Percentiles rank a stretch among this genome's conserved stretches.
These are phyloP conservation scores for Gallinago stenura DNA, from an alignment of 2,797 vertebrate genomes.

Conservation along the genomic window DNA sequence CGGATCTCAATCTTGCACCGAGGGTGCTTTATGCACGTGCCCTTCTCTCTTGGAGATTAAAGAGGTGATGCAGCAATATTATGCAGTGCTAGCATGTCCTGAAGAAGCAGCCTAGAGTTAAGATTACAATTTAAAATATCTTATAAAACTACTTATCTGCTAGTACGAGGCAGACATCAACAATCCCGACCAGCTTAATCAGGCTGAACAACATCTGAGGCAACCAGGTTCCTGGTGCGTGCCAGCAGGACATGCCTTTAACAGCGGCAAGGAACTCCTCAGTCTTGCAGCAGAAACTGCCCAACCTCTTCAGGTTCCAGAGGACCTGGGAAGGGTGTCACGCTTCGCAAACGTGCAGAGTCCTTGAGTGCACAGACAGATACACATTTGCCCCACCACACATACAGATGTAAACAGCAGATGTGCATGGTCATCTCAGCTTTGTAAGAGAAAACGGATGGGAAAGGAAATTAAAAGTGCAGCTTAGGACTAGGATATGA, in stretches of 20 bases:
- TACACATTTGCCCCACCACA: not conserved
- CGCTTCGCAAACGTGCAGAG: not conserved
- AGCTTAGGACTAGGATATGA: not conserved
- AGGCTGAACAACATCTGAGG: constrained; percentile 26
- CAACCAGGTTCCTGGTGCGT: not conserved
- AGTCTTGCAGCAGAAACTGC: not conserved
- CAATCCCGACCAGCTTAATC: not conserved
- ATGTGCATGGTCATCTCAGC: not conserved
- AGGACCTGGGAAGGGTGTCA: not conserved
- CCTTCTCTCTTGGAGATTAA: not conserved
- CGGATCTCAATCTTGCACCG: not conserved
- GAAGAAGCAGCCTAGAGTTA: not conserved
- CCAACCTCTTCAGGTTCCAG: constrained; percentile 22
- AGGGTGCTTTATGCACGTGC: not conserved
- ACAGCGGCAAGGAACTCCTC: not conserved
- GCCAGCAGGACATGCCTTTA: not conserved
- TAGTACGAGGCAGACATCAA: not conserved
- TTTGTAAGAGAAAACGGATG: not conserved
- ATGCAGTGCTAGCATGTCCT: not conserved
- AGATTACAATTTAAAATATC: not conserved
- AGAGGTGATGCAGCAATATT: not conserved
- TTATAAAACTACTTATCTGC: constrained; percentile 44
- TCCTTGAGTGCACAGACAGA: not conserved
- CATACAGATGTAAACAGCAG: not conserved
- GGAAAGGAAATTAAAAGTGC: not conserved